These are phyloP conservation scores for Bursaphelenchus okinawaensis DNA, from an alignment of 2,888 invertebrate species.

Conservation along the genomic window DNA sequence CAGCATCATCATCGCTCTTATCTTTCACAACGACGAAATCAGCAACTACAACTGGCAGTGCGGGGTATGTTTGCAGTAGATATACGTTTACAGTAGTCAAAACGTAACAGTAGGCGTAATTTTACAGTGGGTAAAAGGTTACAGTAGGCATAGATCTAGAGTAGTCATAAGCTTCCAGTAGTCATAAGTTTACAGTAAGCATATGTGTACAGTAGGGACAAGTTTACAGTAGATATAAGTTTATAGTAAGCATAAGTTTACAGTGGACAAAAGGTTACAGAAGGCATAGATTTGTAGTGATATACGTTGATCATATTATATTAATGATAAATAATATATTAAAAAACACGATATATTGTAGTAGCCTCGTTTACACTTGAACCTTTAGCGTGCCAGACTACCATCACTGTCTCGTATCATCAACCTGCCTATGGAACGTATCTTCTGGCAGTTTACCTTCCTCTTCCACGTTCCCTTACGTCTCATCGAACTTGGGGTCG, in stretches of 20 bases:
- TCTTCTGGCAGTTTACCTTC: conserved; percentile 55
- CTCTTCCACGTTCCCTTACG: conserved; percentile 55
- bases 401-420: conserved; percentile 56
- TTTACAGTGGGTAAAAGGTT: too few relatives aligned
- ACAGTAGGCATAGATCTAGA: too few relatives aligned
- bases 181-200: too few relatives aligned
- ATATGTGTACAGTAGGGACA: too few relatives aligned
- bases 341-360: not conserved
- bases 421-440: conserved; percentile 55
- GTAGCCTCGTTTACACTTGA: not conserved
- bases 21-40: conserved; percentile 55
- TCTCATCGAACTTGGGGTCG: conserved; percentile 49
- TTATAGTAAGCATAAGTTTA: too few relatives aligned
- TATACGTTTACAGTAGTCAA: not conserved
- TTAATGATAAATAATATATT: too few relatives aligned
- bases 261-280: too few relatives aligned
- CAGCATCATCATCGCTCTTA: conserved; percentile 50
- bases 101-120: too few relatives aligned
- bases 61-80: conserved; percentile 36
- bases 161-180: too few relatives aligned
- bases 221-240: too few relatives aligned
- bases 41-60: conserved; percentile 56
- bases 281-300: too few relatives aligned
- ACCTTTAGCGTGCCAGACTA: conserved; percentile 47
- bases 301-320: too few relatives aligned